These are phyloP conservation scores for Neodiprion lecontei DNA, from an alignment of 1,140 invertebrate species.

Conservation along the genomic window DNA sequence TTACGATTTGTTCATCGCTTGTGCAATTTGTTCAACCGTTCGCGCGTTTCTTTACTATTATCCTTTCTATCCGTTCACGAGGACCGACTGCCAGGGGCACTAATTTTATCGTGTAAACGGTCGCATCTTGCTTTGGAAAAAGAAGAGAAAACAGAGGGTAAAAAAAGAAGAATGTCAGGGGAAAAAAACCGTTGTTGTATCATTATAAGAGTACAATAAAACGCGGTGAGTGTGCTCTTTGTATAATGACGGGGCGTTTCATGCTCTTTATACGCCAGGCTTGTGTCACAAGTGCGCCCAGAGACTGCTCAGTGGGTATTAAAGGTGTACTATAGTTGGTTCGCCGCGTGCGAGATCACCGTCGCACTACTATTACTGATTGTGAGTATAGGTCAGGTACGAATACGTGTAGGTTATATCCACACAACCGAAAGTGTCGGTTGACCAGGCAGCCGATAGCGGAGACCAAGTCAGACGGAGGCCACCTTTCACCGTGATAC, in stretches of 20 bases:
- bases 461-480: background rate
- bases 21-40: slow-evolving; percentile 9
- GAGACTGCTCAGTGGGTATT: background rate
- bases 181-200: slow-evolving; percentile 8
- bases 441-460: too few relatives aligned
- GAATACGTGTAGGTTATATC: background rate
- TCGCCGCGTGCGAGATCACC: background rate
- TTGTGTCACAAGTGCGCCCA: slow-evolving; percentile 33
- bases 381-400: slow-evolving; percentile 3
- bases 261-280: slow-evolving; percentile 44
- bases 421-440: background rate
- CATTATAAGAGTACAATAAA: slow-evolving; percentile 48
- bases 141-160: background rate
- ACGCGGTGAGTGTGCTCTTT: slow-evolving; percentile 60
- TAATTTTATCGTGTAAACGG: slow-evolving; percentile 10
- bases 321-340: background rate
- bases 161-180: background rate
- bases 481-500: background rate
- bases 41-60: background rate
- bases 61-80: background rate
- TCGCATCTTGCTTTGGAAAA: background rate
- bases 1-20: background rate
- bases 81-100: background rate
- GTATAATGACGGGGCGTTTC: slow-evolving; percentile 59
- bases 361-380: background rate